Percentiles rank a stretch among this genome's conserved stretches.
Conservation (phyloP, 2,888 invertebrate genomes). For the Gortyna flavago region DNA sequence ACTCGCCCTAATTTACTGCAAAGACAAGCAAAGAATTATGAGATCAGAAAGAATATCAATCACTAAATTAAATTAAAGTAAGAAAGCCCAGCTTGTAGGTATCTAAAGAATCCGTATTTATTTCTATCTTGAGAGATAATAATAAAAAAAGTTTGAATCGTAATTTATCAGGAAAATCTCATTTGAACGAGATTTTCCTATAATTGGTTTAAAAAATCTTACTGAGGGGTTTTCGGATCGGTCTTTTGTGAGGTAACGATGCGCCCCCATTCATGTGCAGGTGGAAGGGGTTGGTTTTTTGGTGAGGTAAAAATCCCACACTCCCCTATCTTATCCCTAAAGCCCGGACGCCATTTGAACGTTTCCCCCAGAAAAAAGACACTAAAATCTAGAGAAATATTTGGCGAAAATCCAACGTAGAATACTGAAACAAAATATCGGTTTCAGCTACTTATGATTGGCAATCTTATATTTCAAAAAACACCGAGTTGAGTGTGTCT, state of each 20-base stretch:
- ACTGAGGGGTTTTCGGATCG: background rate
- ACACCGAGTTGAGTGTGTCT: constrained; percentile 29
- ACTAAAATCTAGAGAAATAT: constrained; percentile 1
- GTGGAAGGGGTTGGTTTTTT: background rate
- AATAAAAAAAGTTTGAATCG: constrained; percentile 5
- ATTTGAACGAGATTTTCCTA: background rate
- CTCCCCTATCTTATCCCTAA: background rate
- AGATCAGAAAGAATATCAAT: constrained; percentile 18
- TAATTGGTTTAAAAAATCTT: background rate
- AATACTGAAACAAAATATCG: constrained; percentile 17
- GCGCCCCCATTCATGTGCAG: background rate
- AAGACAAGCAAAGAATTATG: constrained; percentile 19
- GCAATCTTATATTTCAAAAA: constrained; percentile 46
- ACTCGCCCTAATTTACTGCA: constrained; percentile 35
- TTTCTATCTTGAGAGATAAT: constrained; percentile 19
- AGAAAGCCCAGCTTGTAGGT: background rate
- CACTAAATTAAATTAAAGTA: constrained; percentile 19
- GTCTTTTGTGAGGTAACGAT: background rate
- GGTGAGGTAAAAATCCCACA: background rate
- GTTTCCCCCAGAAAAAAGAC: background rate
- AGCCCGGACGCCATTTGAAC: background rate
- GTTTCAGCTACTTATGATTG: constrained; percentile 34
- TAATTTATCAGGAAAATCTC: constrained; percentile 12
- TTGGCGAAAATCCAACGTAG: background rate
- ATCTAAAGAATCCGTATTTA: constrained; percentile 7